Conservation (phyloP, 2,888 invertebrate species). For the Rhagophthalmus giganteus region DNA sequence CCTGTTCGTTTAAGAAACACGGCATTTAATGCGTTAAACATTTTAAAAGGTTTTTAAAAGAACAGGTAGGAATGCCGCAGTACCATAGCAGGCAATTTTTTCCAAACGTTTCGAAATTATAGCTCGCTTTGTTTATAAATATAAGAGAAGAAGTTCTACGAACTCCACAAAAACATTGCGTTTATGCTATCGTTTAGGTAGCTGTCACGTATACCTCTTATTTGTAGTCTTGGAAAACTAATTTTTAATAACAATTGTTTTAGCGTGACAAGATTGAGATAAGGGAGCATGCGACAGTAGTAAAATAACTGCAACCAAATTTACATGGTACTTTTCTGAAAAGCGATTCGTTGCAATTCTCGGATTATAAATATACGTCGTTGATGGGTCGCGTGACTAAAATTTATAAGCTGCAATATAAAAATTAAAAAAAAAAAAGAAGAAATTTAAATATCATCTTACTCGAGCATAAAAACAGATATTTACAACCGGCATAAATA, state of each 20-base stretch:
- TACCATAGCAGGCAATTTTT: constrained; percentile 1
- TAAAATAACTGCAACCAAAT: constrained; percentile 28
- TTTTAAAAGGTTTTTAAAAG: no score
- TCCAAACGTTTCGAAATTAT: constrained; percentile 10
- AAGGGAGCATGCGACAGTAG: constrained; percentile 34
- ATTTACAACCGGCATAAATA: no score
- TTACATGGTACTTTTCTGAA: constrained; percentile 11
- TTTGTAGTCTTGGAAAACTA: constrained; percentile 26
- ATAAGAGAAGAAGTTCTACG: constrained; percentile 19
- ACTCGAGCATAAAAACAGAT: no score
- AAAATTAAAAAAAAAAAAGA: constrained; percentile 20
- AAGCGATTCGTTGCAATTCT: constrained; percentile 17
- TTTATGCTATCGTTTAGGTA: constrained; percentile 25
- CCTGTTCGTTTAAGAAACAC: no score
- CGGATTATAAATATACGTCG: constrained; percentile 22
- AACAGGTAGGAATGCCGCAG: background rate
- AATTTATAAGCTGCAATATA: constrained; percentile 25
- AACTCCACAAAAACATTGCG: constrained; percentile 29
- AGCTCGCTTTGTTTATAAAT: constrained; percentile 12
- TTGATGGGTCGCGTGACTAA: constrained; percentile 29
- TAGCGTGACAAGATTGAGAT: constrained; percentile 39
- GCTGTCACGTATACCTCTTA: constrained; percentile 30
- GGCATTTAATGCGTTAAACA: no score
- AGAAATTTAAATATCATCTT: constrained; percentile 17
- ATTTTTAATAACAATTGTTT: constrained; percentile 36